Conservation (phyloP, 2,888 invertebrate genomes). For the Neoascia interrupta region DNA sequence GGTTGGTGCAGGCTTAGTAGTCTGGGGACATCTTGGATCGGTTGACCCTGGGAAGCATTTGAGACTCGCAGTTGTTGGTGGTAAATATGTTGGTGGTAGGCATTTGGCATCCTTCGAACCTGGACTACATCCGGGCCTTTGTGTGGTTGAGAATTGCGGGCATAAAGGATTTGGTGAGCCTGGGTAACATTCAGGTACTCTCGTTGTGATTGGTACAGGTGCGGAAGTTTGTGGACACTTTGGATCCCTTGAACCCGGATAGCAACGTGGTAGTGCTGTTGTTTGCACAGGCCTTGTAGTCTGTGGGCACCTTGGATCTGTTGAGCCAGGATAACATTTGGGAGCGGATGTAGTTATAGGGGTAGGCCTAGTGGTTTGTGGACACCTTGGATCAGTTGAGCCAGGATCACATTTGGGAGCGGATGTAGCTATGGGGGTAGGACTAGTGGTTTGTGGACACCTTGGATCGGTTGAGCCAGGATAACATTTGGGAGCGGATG, state of each 20-base stretch:
- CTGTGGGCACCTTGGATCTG: slow-evolving; percentile 76
- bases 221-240: too few species aligned
- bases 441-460: slow-evolving; percentile 71
- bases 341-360: slow-evolving; percentile 63
- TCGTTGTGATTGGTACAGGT: too few species aligned
- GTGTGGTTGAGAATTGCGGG: too few species aligned
- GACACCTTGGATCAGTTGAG: slow-evolving; percentile 70
- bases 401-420: slow-evolving; percentile 72
- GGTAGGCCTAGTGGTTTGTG: slow-evolving; percentile 66
- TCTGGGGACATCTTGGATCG: slow-evolving; percentile 75
- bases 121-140: slow-evolving; percentile 71
- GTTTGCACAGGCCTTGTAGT: slow-evolving; percentile 52
- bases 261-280: slow-evolving; percentile 74
- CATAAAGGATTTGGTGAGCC: too few species aligned
- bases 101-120: slow-evolving; percentile 74
- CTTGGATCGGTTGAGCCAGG: slow-evolving; percentile 74
- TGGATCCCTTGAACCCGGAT: slow-evolving; percentile 72
- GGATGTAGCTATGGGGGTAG: slow-evolving; percentile 68
- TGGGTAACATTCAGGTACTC: too few species aligned
- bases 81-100: slow-evolving; percentile 70
- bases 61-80: slow-evolving; percentile 38
- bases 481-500: slow-evolving; percentile 76
- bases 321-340: slow-evolving; percentile 77
- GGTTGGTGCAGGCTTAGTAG: too few species aligned
- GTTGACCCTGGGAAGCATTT: slow-evolving; percentile 73